A percentile compares a stretch with the other conserved stretches of the same genome.
Evolutionary conservation across 2,888 invertebrate genomes (phyloP).

Genomic region (Dysmachus trigonus): DNA sequence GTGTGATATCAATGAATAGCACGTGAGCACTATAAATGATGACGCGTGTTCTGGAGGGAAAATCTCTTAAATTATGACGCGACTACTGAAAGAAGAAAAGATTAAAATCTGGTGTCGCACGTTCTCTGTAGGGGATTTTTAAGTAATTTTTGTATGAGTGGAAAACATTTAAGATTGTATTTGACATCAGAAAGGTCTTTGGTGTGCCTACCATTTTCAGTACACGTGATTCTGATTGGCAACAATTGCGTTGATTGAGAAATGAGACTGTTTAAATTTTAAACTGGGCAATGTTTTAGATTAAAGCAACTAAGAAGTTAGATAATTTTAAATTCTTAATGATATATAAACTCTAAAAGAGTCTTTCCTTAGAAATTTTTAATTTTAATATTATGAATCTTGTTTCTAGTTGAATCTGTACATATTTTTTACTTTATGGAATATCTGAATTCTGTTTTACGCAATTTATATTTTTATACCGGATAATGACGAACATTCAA

Average conservation of each 20-base stretch:
- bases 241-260: background rate
- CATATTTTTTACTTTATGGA: too few species aligned
- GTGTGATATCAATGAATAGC: background rate
- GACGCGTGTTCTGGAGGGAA: background rate
- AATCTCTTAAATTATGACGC: background rate
- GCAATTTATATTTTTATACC: background rate
- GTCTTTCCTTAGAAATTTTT: too few species aligned
- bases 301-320: too few species aligned
- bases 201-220: too few species aligned
- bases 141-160: background rate
- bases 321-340: too few species aligned
- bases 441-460: background rate
- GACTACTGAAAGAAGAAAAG: background rate
- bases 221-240: background rate
- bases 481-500: background rate
- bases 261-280: background rate
- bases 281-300: too few species aligned
- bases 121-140: background rate
- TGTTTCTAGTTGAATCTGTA: too few species aligned
- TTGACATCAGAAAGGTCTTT: background rate
- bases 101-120: background rate
- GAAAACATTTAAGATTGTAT: background rate
- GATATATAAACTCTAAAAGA: too few species aligned
- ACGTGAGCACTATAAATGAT: background rate
- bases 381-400: too few species aligned